Evolutionary conservation across 1,140 invertebrate genomes (phyloP), one percentile per base, ranked within the genome.

Genomic region (Platyscapa corneri): DNA sequence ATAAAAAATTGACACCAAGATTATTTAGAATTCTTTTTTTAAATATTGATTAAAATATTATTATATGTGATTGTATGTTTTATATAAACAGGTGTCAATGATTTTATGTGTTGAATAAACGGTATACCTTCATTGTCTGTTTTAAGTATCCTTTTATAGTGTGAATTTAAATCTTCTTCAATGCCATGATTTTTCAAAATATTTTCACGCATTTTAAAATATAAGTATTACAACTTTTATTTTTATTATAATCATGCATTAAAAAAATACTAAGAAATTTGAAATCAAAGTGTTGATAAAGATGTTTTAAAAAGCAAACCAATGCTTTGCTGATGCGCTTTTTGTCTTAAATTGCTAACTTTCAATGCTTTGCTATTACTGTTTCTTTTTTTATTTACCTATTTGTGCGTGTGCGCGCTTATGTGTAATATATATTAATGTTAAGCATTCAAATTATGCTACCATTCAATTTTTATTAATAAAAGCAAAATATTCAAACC

Each of bases 291-390:
- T 34, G 27, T 65, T 80, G 30, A 46, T 60, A 42, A 5, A 34
- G 3, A 53, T 2, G 32, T 67, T 65, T 80, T 46, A 70, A 81
- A 49, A 53, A 75, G n/a, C 18, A 84, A 84, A 84, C 67, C 60
- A 70, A 65, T 86, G 74, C 65, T 56, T 23, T 86, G 42, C 53
- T 74, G 30, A 74, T 82, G 65, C 70, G 80, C 76, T 87, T 83
- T 81, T 85, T 79, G 53, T 84, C 14, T 84, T 77, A 42, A 77
- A 77, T 30, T 80, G 84, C 72, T 81, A 83, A 82, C 3, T 72
- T 72, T 32, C 23, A 77, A 49, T 79, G 85, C 85, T 86, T 86
- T n/a, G 46, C 56, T 82, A 30, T 30, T 81, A 39, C 30, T 80
- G n/a, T 72, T 74, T 84, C 49, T 70, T 72, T 3, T 32, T 80